phyloP scores from a whole-genome alignment of 2,797 vertebrate genomes.

The Anomalospiza imberbis region DNA sequence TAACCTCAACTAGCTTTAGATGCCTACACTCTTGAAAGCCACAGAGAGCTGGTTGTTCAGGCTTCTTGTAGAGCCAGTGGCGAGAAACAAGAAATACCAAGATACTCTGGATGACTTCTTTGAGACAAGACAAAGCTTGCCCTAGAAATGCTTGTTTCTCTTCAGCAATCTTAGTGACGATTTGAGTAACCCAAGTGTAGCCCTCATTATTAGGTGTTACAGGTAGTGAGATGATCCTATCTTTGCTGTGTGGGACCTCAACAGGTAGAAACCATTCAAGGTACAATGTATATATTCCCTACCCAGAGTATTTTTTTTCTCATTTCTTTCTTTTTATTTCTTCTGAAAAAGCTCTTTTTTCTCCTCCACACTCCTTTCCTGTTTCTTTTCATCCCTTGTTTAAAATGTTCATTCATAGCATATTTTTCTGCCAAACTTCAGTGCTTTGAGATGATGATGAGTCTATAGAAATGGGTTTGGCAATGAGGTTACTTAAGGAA shows the following conservation, averaged over 20 bases:
- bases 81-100: background rate
- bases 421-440: background rate
- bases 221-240: background rate
- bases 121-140: background rate
- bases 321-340: background rate
- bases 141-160: background rate
- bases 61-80: background rate
- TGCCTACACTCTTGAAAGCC: background rate
- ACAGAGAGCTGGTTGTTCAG: background rate
- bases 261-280: background rate
- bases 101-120: background rate
- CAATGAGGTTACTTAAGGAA: background rate
- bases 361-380: background rate
- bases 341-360: background rate
- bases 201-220: background rate
- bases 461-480: background rate
- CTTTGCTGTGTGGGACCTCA: background rate
- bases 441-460: background rate
- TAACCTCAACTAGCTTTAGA: background rate
- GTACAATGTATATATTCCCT: background rate
- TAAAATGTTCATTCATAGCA: background rate
- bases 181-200: background rate
- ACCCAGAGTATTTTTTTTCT: background rate
- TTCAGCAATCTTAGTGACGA: background rate
- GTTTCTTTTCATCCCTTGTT: background rate